Conservation (phyloP, 2,888 invertebrate species). For the Acrobasis repandana region DNA sequence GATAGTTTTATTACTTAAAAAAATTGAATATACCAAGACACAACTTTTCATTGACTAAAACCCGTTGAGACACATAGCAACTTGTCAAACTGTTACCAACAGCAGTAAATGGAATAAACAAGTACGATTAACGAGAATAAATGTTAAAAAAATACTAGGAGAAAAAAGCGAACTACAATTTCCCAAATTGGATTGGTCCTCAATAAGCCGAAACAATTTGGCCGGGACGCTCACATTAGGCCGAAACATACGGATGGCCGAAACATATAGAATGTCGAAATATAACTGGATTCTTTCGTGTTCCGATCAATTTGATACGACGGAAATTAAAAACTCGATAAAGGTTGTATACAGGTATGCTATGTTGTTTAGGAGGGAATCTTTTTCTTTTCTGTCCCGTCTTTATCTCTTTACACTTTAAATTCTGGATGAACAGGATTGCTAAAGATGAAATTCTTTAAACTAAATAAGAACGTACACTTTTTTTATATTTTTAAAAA, state of each 20-base stretch:
- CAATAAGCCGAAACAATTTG: slow-evolving; percentile 15
- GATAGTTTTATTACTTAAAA: no score
- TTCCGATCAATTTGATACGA: slow-evolving; percentile 6
- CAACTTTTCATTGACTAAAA: no score
- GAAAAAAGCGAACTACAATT: slow-evolving; percentile 15
- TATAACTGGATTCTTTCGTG: neutral
- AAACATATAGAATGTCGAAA: no score
- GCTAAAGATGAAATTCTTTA: no score
- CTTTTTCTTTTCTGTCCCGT: no score
- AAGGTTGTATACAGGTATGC: neutral
- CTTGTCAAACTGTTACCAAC: neutral
- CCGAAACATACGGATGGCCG: neutral
- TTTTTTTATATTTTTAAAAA: no score
- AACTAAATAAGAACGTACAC: no score
- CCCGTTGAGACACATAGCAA: no score
- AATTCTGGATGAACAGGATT: no score
- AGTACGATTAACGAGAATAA: neutral
- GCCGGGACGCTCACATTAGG: neutral
- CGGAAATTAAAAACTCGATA: slow-evolving; percentile 14
- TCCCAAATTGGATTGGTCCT: slow-evolving; percentile 16
- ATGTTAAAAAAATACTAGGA: slow-evolving; percentile 1
- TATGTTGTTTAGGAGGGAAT: neutral
- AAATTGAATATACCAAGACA: no score
- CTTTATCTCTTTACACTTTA: no score
- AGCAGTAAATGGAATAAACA: neutral